Conservation (phyloP, 2,113 vertebrate genomes). For the Globicephala melas region DNA sequence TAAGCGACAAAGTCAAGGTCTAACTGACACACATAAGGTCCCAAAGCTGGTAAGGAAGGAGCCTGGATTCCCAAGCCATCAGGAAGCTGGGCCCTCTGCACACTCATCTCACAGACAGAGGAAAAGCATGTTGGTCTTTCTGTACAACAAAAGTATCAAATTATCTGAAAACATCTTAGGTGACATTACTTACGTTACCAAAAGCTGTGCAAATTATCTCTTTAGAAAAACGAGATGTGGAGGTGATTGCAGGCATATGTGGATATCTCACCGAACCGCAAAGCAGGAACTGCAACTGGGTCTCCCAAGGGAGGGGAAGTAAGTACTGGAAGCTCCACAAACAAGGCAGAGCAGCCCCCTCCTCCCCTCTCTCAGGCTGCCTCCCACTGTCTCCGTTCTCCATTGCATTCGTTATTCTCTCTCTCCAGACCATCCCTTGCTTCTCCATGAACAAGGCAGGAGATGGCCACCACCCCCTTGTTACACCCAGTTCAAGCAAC, state of each 20-base stretch:
- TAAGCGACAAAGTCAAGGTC: neutral
- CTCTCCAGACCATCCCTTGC: neutral
- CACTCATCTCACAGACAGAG: neutral
- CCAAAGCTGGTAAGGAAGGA: neutral
- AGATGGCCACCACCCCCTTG: neutral
- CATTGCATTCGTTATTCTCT: neutral
- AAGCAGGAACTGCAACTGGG: neutral
- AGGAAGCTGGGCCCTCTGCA: neutral
- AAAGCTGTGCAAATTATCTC: neutral
- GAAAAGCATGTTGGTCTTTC: neutral
- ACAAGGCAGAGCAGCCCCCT: neutral
- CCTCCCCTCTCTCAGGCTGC: neutral
- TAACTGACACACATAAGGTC: neutral
- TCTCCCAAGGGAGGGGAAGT: neutral
- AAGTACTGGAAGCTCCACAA: neutral
- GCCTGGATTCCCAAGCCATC: neutral
- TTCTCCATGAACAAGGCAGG: neutral
- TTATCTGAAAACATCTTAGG: neutral
- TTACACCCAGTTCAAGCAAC: neutral
- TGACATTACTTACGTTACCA: neutral
- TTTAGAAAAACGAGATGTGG: neutral
- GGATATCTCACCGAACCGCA: neutral
- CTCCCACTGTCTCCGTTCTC: neutral
- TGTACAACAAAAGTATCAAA: neutral
- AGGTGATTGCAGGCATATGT: neutral